Conservation (phyloP, 1,140 invertebrate genomes). For the Pseudomyrmex cubaensis region DNA sequence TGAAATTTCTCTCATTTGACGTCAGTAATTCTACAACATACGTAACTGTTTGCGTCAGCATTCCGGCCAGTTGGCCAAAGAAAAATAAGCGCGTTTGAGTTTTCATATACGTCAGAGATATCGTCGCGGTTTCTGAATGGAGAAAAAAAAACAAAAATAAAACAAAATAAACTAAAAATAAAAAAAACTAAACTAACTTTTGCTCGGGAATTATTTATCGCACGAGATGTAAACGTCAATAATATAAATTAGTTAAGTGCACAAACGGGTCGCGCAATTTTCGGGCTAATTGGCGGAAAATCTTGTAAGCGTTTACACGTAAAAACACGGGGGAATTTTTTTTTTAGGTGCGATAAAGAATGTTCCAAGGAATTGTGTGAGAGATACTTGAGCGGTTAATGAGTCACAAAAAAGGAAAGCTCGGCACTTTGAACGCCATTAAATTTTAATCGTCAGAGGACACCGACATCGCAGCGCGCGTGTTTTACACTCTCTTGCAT, state of each 20-base stretch:
- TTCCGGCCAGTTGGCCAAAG: neutral
- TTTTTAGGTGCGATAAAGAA: constrained; percentile 22
- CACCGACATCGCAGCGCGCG: neutral
- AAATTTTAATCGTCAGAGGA: constrained; percentile 31
- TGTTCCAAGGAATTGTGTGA: neutral
- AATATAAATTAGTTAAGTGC: neutral
- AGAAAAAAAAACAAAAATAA: no score
- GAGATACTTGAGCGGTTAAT: constrained; percentile 31
- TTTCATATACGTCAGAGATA: neutral
- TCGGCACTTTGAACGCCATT: constrained; percentile 16
- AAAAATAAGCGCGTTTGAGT: neutral
- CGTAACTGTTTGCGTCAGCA: neutral
- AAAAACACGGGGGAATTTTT: neutral
- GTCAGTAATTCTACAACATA: constrained; percentile 34
- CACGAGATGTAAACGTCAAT: neutral
- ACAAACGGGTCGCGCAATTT: neutral
- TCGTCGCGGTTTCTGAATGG: neutral
- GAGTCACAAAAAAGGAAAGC: constrained; percentile 24
- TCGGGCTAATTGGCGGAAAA: neutral
- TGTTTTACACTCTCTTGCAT: neutral
- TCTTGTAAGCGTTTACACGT: neutral
- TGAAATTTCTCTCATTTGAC: constrained; percentile 11
- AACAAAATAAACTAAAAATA: no score
- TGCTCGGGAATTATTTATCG: neutral
- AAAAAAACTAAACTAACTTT: neutral